Percentiles rank a stretch among this genome's conserved stretches.
phyloP scores from a whole-genome alignment of 2,113 vertebrate genomes.

The Chamaea fasciata region DNA sequence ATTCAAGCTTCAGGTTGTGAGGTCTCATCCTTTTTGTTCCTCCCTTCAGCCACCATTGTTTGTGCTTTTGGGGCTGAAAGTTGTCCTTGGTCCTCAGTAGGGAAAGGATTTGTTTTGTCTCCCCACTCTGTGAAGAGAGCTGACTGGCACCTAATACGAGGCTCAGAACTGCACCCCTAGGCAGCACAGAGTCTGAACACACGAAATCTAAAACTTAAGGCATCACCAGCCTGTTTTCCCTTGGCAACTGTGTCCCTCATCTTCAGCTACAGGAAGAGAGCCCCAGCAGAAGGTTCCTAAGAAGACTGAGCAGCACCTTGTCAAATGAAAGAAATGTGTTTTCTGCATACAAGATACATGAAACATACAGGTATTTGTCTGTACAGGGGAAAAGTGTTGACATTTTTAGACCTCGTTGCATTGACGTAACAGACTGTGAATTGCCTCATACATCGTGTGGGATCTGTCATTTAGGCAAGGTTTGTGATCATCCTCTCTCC shows the following conservation, averaged over 20 bases:
- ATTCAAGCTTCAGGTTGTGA: too few species aligned
- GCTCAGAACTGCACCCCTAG: too few species aligned
- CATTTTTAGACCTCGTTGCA: accelerated
- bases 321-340: neutral
- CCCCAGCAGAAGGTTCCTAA: neutral
- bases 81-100: too few species aligned
- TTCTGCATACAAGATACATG: neutral
- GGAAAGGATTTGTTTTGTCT: too few species aligned
- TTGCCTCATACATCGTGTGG: neutral
- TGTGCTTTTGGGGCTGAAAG: too few species aligned
- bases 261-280: neutral
- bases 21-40: too few species aligned
- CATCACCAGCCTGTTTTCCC: neutral
- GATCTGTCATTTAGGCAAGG: neutral
- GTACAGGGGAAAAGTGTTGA: accelerated
- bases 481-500: neutral
- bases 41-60: too few species aligned
- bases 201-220: too few species aligned
- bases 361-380: accelerated
- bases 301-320: neutral
- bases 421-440: accelerated
- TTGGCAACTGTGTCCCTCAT: neutral
- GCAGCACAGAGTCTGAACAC: too few species aligned
- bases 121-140: too few species aligned
- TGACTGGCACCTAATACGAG: too few species aligned